Evolutionary conservation across 2,113 vertebrate species (phyloP).

Genomic region (Megalops atlanticus): DNA sequence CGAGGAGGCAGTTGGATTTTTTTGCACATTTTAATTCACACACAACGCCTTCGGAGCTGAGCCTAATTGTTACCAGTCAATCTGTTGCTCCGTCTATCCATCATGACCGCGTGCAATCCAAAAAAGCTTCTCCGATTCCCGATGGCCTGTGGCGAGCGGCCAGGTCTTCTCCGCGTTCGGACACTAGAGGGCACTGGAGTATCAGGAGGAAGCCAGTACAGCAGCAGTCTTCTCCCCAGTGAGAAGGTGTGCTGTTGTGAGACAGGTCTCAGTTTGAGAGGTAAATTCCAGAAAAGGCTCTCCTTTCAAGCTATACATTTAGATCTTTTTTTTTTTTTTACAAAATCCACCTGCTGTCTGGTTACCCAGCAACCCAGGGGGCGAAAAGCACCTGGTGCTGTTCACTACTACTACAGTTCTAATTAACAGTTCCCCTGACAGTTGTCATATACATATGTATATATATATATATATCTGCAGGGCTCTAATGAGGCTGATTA

Average conservation of each 20-base stretch:
- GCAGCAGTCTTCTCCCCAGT: neutral
- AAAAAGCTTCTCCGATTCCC: neutral
- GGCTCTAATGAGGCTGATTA: too few species aligned
- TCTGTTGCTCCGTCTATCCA: neutral
- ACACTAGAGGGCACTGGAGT: slow-evolving; percentile 56
- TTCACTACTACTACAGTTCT: neutral
- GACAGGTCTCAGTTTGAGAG: slow-evolving; percentile 26
- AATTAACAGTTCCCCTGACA: neutral
- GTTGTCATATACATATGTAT: neutral
- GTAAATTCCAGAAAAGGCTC: slow-evolving; percentile 20
- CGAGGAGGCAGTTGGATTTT: neutral
- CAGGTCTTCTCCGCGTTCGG: neutral
- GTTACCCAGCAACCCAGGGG: neutral
- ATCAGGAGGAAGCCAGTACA: slow-evolving; percentile 25
- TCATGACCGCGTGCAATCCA: neutral
- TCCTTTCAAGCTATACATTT: neutral
- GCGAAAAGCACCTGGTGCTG: neutral
- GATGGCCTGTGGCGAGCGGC: neutral
- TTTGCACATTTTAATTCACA: neutral
- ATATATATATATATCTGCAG: too few species aligned
- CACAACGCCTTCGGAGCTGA: neutral
- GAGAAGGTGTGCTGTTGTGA: neutral
- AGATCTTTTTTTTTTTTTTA: neutral
- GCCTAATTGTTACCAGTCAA: neutral
- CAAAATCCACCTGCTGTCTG: neutral